Evolutionary conservation across 1,140 invertebrate genomes (phyloP).

Genomic region (Octopus sinensis): DNA sequence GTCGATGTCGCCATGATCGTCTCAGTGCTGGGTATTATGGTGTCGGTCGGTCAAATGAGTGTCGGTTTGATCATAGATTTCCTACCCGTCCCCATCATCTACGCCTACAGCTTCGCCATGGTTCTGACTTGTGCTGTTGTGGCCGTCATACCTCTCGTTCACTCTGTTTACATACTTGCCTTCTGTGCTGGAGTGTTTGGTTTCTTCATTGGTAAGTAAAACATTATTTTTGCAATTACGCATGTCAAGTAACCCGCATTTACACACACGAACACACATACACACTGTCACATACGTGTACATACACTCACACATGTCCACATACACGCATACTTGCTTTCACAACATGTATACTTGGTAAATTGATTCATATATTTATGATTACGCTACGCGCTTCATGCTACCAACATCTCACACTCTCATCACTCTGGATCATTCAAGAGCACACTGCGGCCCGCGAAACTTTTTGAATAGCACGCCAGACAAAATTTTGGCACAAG

Average conservation of each 20-base stretch:
- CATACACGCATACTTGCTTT: not conserved
- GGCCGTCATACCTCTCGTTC: slow-evolving; percentile 35
- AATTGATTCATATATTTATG: too few species aligned
- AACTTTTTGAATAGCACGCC: too few species aligned
- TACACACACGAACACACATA: not conserved
- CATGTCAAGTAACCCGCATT: not conserved
- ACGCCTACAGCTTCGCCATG: slow-evolving; percentile 37
- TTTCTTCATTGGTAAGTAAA: slow-evolving; percentile 45
- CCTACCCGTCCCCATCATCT: slow-evolving; percentile 34
- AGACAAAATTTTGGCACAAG: too few species aligned
- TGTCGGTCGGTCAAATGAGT: slow-evolving; percentile 36
- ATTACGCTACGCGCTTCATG: too few species aligned
- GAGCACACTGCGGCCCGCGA: too few species aligned
- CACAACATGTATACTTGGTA: too few species aligned
- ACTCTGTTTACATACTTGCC: slow-evolving; percentile 23
- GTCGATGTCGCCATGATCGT: slow-evolving; percentile 37
- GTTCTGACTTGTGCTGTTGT: slow-evolving; percentile 31
- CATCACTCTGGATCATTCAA: too few species aligned
- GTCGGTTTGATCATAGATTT: slow-evolving; percentile 41
- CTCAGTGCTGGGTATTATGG: slow-evolving; percentile 44
- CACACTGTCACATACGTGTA: not conserved
- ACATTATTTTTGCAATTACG: not conserved
- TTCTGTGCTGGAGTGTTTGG: slow-evolving; percentile 39
- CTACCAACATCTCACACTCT: too few species aligned
- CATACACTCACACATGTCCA: not conserved